Conservation (phyloP, 2,113 vertebrate species). For the Phycodurus eques region DNA sequence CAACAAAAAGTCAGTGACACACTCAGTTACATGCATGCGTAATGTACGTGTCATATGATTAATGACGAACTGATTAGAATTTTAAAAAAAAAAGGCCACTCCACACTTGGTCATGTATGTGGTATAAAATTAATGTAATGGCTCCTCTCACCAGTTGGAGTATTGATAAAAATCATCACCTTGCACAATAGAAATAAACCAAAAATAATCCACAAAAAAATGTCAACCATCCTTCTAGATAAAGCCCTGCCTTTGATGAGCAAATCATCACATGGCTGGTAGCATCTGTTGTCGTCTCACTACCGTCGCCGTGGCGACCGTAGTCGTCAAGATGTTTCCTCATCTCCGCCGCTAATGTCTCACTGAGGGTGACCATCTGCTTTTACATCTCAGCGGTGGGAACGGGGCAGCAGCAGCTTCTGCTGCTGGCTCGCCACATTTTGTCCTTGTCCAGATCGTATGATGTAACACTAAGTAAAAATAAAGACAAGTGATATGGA, state of each 20-base stretch:
- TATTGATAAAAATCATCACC: too few relatives aligned
- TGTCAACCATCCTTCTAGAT: neutral
- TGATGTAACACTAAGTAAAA: neutral
- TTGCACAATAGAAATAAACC: neutral
- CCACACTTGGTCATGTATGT: too few relatives aligned
- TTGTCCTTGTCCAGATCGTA: neutral
- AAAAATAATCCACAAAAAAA: neutral
- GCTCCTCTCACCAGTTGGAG: too few relatives aligned
- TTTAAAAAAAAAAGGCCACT: too few relatives aligned
- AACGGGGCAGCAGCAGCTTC: slow-evolving; percentile 30
- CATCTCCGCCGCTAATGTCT: slow-evolving; percentile 70
- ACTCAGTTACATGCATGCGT: too few relatives aligned
- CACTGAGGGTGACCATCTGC: slow-evolving; percentile 74
- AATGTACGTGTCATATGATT: too few relatives aligned
- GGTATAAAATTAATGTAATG: too few relatives aligned
- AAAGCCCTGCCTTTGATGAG: neutral
- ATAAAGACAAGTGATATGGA: neutral
- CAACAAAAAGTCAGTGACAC: too few relatives aligned
- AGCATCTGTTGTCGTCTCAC: neutral
- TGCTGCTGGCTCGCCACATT: slow-evolving; percentile 1
- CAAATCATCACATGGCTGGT: neutral
- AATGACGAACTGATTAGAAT: too few relatives aligned
- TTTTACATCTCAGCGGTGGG: slow-evolving; percentile 58
- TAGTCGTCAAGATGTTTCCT: slow-evolving; percentile 72
- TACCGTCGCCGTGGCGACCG: slow-evolving; percentile 48